Evolutionary conservation across 2,888 invertebrate species (phyloP), one percentile per base, ranked within the genome.

Genomic region (Pseudococcus viburni): DNA sequence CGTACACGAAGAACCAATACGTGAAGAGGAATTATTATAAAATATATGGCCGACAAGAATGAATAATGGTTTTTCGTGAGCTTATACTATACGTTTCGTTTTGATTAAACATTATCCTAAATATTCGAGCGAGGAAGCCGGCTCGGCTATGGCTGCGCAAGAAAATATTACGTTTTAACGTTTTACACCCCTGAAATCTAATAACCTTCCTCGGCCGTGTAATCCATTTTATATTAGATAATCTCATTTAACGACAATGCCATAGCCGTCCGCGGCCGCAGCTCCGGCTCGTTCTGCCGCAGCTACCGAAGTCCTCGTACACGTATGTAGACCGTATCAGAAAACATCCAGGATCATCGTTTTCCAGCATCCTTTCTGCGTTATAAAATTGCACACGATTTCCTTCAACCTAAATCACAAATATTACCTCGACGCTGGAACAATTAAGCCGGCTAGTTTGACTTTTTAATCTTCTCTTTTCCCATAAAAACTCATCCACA

Each of bases 81-180:
- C 77, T 77, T 55, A 55, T 55, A 42, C 42, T 42, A 51, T 73
- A 77, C 42, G 77, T 39, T 77, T 77, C 77, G 77, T 77, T 42
- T 77, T 77, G 77, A 77, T 77, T 77, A 77, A 77, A 77, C 77
- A 77, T 77, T 77, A 77, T 77, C 77, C 77, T 77, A 77, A 77
- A 77, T 77, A 77, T 77, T 77, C 77, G 77, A 15, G 39, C 39
- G n/a, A 77, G 42, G 42, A 77, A 77, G 42, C 26, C 77, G 42
- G 42, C 42, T 42, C 6, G 42, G 8, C 42, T 42, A 26, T 26
- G 77, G 51, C n/a, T 77, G 39, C n/a, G 77, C 77, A 33, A 77
- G 77, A 68, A 68, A 68, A 68, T 68, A 68, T 68, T 68, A 68
- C 68, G 19, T 55, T 55, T 33, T n/a, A 68, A 68, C 68, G 55